Evolutionary conservation across 2,888 invertebrate genomes (phyloP).

Genomic region (Xylocampa areola): DNA sequence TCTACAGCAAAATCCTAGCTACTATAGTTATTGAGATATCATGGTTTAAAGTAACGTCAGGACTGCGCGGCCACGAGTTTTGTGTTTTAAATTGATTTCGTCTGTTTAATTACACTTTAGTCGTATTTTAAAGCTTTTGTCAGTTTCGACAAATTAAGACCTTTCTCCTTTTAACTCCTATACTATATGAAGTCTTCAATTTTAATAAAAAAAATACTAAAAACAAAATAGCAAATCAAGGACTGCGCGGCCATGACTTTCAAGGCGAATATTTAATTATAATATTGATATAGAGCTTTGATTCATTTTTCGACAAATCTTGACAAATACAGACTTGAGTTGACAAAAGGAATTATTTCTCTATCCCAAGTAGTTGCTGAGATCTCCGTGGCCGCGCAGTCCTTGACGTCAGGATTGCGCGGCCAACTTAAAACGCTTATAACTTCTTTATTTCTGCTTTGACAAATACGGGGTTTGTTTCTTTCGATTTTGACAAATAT

Average conservation of each 20-base stretch:
- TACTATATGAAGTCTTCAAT: constrained; percentile 35
- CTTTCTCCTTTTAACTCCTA: constrained; percentile 32
- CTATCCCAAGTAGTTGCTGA: constrained; percentile 40
- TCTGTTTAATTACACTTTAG: constrained; percentile 28
- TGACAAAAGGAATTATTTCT: constrained; percentile 40
- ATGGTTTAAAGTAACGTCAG: constrained; percentile 34
- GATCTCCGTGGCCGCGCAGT: constrained; percentile 40
- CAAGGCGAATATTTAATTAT: constrained; percentile 39
- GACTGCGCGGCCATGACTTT: constrained; percentile 38
- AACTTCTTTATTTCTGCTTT: constrained; percentile 34
- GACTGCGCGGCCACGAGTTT: constrained; percentile 34
- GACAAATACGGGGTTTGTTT: constrained; percentile 37
- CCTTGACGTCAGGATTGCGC: constrained; percentile 36
- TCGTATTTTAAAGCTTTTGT: constrained; percentile 32
- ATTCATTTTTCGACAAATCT: constrained; percentile 39
- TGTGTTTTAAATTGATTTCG: constrained; percentile 32
- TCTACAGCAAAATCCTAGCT: constrained; percentile 32
- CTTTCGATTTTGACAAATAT: constrained; percentile 38
- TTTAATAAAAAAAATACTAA: constrained; percentile 35
- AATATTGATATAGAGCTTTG: constrained; percentile 38
- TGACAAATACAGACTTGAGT: constrained; percentile 36
- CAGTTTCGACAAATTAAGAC: constrained; percentile 31
- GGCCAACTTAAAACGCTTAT: constrained; percentile 39
- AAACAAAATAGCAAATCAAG: constrained; percentile 36
- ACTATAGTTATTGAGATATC: constrained; percentile 35